phyloP scores from a whole-genome alignment of 1,140 invertebrate genomes.

The Neuroterus valhalla region DNA sequence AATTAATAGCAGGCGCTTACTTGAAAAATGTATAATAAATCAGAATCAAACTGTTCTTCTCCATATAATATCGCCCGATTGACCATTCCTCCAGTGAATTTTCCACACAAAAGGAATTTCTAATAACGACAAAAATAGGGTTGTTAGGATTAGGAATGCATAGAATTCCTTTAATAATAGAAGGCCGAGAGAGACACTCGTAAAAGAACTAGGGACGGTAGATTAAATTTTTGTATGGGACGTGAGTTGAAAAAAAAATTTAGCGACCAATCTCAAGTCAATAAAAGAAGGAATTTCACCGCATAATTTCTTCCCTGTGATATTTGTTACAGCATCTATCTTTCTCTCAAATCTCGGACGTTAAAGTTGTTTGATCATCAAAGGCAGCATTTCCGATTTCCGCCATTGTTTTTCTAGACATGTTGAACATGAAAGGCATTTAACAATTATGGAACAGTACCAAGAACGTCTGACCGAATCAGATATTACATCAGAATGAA shows the following conservation, averaged over 20 bases:
- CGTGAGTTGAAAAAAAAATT: neutral
- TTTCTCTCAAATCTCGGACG: neutral
- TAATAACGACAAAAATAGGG: neutral
- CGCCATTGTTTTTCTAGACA: neutral
- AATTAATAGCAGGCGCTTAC: no score
- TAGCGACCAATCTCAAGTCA: neutral
- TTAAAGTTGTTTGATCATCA: no score
- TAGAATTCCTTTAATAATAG: neutral
- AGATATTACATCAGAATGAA: conserved; percentile 1
- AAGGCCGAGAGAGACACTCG: neutral
- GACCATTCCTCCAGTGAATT: neutral
- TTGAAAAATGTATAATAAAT: no score
- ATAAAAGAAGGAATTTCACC: neutral
- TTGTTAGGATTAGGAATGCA: neutral
- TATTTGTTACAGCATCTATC: neutral
- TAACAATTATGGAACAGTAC: neutral
- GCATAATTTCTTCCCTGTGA: neutral
- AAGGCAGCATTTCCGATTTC: neutral
- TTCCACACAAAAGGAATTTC: neutral
- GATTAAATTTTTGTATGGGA: conserved; percentile 4
- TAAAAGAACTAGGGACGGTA: neutral
- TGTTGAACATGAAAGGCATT: neutral
- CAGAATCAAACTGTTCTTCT: no score
- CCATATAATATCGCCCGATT: neutral
- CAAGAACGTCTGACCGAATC: neutral